A percentile compares a stretch with the other conserved stretches of the same genome.
Evolutionary conservation across 23 tunicate genomes (phyloP).

Genomic region (Trididemnum clinides): DNA sequence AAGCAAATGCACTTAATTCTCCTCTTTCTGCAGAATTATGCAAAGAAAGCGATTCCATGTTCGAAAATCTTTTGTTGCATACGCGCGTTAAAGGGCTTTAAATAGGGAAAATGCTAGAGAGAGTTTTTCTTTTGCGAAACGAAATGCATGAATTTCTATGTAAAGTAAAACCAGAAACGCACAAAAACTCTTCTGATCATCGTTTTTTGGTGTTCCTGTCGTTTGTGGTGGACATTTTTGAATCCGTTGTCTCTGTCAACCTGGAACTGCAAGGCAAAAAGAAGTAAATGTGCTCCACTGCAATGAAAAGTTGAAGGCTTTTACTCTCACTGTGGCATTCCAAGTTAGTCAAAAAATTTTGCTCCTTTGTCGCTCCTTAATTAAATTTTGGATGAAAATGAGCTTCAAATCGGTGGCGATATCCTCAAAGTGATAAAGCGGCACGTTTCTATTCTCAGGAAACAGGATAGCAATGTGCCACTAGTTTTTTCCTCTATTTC

Average conservation of each 20-base stretch:
- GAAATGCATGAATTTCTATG: constrained; percentile 5
- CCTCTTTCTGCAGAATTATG: constrained; percentile 15
- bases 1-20: constrained; percentile 41
- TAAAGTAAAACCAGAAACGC: constrained; percentile 25
- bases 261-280: constrained; percentile 44
- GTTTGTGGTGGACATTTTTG: constrained; percentile 51
- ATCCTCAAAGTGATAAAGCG: constrained; percentile 18
- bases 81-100: neutral
- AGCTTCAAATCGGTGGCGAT: constrained; percentile 24
- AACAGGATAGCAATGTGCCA: no score
- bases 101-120: constrained; percentile 3
- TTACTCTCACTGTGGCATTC: constrained; percentile 36
- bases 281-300: constrained; percentile 19
- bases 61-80: constrained; percentile 26
- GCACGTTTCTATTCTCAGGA: constrained; percentile 36
- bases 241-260: constrained; percentile 36
- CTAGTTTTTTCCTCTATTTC: no score
- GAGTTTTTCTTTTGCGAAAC: neutral
- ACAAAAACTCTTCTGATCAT: constrained; percentile 19
- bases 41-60: constrained; percentile 42
- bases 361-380: constrained; percentile 16
- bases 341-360: constrained; percentile 12
- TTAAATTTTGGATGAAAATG: constrained; percentile 39
- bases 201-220: constrained; percentile 32
- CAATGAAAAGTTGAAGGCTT: constrained; percentile 29